Conservation (phyloP, 92 coral and sea anemone species). For the Paramuricea clavata region DNA sequence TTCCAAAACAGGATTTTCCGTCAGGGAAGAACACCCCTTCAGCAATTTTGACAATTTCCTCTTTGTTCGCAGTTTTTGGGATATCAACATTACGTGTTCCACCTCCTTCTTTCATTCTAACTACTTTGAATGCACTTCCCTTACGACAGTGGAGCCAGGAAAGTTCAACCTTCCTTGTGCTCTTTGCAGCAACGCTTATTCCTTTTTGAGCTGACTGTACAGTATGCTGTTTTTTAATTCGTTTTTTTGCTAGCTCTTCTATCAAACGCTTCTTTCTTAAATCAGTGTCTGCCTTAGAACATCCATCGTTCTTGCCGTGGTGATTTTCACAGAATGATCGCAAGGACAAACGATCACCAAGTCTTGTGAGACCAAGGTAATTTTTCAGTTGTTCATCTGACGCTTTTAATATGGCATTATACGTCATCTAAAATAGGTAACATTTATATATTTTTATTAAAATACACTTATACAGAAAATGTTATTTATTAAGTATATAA, state of each 20-base stretch:
- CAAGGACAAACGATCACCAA: constrained; percentile 29
- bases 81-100: constrained; percentile 59
- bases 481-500: neutral
- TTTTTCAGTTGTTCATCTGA: constrained; percentile 22
- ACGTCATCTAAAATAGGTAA: neutral
- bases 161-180: constrained; percentile 51
- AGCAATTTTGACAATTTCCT: constrained; percentile 38
- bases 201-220: neutral
- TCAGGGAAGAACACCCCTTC: constrained; percentile 54
- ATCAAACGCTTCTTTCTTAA: constrained; percentile 21
- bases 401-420: constrained; percentile 4
- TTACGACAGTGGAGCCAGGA: constrained; percentile 61
- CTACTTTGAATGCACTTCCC: constrained; percentile 49
- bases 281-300: neutral
- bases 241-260: constrained; percentile 33
- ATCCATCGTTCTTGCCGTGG: neutral
- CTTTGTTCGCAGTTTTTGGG: constrained; percentile 24
- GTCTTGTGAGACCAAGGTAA: neutral
- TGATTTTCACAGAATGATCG: constrained; percentile 25
- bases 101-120: constrained; percentile 59
- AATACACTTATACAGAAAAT: neutral
- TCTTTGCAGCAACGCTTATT: neutral
- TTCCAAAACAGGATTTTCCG: constrained; percentile 52
- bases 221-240: neutral
- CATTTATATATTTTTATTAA: neutral